A percentile compares a stretch with the other conserved stretches of the same genome.
Evolutionary conservation across 2,113 vertebrate species (phyloP).

Genomic region (Eudyptes chrysolophus): DNA sequence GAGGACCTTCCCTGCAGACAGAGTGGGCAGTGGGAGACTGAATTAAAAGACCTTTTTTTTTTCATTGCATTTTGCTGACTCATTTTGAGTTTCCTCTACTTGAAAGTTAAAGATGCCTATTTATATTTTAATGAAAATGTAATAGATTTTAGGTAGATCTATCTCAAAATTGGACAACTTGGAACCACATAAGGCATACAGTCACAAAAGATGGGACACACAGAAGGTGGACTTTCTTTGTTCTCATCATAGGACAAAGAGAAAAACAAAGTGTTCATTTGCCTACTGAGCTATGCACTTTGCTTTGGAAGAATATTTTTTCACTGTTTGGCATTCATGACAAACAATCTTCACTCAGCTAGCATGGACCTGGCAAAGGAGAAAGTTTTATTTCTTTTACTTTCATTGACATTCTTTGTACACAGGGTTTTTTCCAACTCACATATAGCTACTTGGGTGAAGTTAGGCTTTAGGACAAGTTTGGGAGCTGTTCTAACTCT

Average conservation of each 20-base stretch:
- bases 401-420: not conserved
- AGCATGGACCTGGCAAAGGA: not conserved
- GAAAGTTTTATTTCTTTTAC: not conserved
- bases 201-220: not conserved
- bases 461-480: not conserved
- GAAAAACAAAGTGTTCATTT: not conserved
- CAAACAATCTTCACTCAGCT: not conserved
- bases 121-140: not conserved
- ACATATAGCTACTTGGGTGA: not conserved
- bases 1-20: not conserved
- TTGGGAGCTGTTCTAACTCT: not conserved
- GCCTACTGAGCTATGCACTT: not conserved
- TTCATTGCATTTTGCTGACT: not conserved
- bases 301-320: not conserved
- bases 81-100: not conserved
- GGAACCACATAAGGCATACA: not conserved
- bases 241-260: not conserved
- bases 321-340: not conserved
- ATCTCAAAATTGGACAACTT: not conserved
- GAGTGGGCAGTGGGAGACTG: not conserved
- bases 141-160: not conserved
- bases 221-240: not conserved
- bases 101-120: not conserved
- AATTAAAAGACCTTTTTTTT: not conserved
- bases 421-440: not conserved